Base-by-base conservation (phyloP, 2,113 vertebrate genomes). In the Cyprinus carpio region DNA sequence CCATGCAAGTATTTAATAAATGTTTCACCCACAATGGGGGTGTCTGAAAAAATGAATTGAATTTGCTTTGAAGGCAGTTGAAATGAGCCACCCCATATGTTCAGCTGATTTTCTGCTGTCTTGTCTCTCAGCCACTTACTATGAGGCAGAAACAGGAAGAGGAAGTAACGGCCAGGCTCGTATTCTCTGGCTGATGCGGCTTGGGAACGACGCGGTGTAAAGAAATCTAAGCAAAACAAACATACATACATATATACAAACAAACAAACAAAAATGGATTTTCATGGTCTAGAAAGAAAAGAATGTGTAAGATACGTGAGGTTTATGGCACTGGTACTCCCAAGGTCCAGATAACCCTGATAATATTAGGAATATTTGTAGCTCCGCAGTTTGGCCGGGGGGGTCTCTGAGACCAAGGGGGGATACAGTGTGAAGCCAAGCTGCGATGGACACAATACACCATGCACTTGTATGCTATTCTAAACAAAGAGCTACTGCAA, bases 161-260 rank as follows among this genome's bases (percentile, higher is more conserved):
- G 85, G 89, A 84, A 89, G 91, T 84, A 87, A 91, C 71, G 87
- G 90, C 89, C 87, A 90, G 86, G 85, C 87, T 87, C 46, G 87
- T 72, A 88, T 88, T 90, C 91, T 90, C 90, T 88, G 88, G 87
- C 87, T 87, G 91, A 87, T 88, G 91, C 79, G 81, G 87, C 90
- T 90, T 89, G 88, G 87, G 88, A 81, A 91, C 90, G 85, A 88
- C 86, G 88, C 88, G 89, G 84, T 91, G 90, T 90, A 92, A 92
- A 91, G 90, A 85, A 90, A 92, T 91, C 91, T 92, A 88, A 89
- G 89, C 89, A 89, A 91, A 92, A 91, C 88, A 89, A 87, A 89
- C 85, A 89, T 79, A 90, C 81, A 87, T 51, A 89, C 83, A 89
- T 77, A 90, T 84, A 90, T 81, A 89, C 86, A 89, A 75, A 89